phyloP scores from a whole-genome alignment of 2,888 invertebrate genomes.

The Noctua pronuba region DNA sequence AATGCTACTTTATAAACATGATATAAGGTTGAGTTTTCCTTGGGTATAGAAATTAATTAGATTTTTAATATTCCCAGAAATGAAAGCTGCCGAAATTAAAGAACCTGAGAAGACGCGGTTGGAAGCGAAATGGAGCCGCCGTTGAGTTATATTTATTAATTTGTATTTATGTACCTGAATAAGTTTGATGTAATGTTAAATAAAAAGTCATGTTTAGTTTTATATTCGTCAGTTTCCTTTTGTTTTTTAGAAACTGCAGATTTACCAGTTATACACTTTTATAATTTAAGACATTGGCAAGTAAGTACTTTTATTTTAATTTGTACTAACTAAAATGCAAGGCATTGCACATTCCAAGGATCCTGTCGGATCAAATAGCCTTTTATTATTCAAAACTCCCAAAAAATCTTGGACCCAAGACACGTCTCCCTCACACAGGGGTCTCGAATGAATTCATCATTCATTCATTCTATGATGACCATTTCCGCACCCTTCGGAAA shows the following conservation, averaged over 20 bases:
- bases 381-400: not conserved
- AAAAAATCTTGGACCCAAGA: not conserved
- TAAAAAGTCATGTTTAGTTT: conserved; percentile 31
- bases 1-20: conserved; percentile 15
- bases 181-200: conserved; percentile 45
- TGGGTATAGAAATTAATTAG: conserved; percentile 25
- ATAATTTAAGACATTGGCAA: too few relatives aligned
- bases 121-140: conserved; percentile 51
- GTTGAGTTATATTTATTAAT: conserved; percentile 49
- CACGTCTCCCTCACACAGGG: not conserved
- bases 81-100: conserved; percentile 72
- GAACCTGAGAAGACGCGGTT: conserved; percentile 53
- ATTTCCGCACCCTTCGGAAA: conserved; percentile 3
- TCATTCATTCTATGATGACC: conserved; percentile 42
- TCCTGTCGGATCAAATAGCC: not conserved
- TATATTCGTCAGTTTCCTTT: not conserved
- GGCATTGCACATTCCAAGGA: not conserved
- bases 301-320: not conserved
- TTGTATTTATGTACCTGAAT: conserved; percentile 65
- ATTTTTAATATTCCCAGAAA: conserved; percentile 71
- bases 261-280: not conserved
- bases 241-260: not conserved
- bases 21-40: conserved; percentile 2
- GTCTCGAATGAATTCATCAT: conserved; percentile 28
- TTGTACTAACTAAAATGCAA: not conserved